Evolutionary conservation across 2,888 invertebrate species (phyloP), one percentile per base, ranked within the genome.

Genomic region (Mesorhabditis sp.): DNA sequence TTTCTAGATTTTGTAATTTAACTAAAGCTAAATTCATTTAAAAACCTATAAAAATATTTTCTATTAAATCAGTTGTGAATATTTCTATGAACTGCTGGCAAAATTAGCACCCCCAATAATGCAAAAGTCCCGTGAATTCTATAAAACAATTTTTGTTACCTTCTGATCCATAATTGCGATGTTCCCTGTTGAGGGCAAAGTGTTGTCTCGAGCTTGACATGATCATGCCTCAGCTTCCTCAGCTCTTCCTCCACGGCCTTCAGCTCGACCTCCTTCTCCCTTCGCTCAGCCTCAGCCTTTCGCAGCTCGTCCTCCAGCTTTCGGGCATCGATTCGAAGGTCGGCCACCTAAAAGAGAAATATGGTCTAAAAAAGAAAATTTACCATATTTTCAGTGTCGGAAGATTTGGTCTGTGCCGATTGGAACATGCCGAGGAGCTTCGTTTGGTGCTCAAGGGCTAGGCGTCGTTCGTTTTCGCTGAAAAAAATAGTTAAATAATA

Each of bases 201-300:
- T 69, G 62, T 42, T 50, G 69, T 69, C 42, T 69, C 66, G 4
- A 69, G 50, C 61, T 66, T 45, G 41, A 50, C 41, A 45, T 66
- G 66, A 13, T 69, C 69, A 41, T 58, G 44, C 44, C 69, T 28
- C 45, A 66, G 42, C 62, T 65, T 69, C 66, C 62, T 66, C 69
- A 69, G 43, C 62, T 69, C 69, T 43, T 43, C 43, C 15, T 69
- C 69, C 2, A 69, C 69, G 43, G 28, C 62, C 58, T 50, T 50
- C 10, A 50, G 58, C n/a, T 50, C 10, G 7, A 13, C 10, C n/a
- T 50, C 58, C 58, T 50, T 50, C 58, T 13, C n/a, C 58, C 7
- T 50, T 2, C 7, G 1, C 2, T 50, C 58, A 2, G n/a, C n/a
- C 58, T 10, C 58, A 10, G 58, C 58, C 58, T 50, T 50, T 2